Base-by-base conservation (phyloP, 1,140 invertebrate species). In the Sogatella furcifera region DNA sequence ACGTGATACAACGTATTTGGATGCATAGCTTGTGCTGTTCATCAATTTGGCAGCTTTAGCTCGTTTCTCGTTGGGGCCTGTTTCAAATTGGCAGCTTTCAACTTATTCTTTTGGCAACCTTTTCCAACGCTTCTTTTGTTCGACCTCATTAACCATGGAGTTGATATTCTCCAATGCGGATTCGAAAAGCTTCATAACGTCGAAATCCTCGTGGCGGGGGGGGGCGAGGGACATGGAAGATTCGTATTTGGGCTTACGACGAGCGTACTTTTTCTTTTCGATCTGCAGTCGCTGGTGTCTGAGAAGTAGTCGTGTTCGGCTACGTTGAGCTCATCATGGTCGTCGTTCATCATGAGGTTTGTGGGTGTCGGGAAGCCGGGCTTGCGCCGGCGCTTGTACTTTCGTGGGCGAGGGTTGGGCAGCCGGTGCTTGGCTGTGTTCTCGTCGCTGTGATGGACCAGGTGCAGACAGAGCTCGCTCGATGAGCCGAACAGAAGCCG, bases 391-490 rank as follows among this genome's bases (percentile, higher is more conserved):
- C 86, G 78, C 70, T 89, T 89, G 66, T 90, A 90, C 66, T 89
- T 90, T 0, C 88, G 77, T 0, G 86, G 86, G 4, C 86, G 86
- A 2, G 64, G 42, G 31, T 77, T 79, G 1, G 86, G 87, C 62
- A 88, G 83, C 24, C 88, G 76, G 66, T 85, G 83, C 70, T 86
- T 77, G 1, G 87, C 88, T 0, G 88, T 91, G 69, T 90, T 90
- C 52, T 85, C 82, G 67, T 91, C 88, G 65, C 86, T 89, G 65
- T 91, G 88, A 62, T 88, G 81, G 24, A 90, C 88, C 49, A 90
- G 79, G 73, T 91, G 88, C 52, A 85, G 79, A 15, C 89, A 86
- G 8, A 91, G 73, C 66, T 90, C 86, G 22, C 81, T 80, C 2
- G 87, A 88, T 0, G 84, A 81, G 17, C 77, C 71, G 65, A 85